Percentiles rank a stretch among this genome's conserved stretches.
phyloP scores from a whole-genome alignment of 2,113 vertebrate genomes.

The Sinocyclocheilus anophthalmus region DNA sequence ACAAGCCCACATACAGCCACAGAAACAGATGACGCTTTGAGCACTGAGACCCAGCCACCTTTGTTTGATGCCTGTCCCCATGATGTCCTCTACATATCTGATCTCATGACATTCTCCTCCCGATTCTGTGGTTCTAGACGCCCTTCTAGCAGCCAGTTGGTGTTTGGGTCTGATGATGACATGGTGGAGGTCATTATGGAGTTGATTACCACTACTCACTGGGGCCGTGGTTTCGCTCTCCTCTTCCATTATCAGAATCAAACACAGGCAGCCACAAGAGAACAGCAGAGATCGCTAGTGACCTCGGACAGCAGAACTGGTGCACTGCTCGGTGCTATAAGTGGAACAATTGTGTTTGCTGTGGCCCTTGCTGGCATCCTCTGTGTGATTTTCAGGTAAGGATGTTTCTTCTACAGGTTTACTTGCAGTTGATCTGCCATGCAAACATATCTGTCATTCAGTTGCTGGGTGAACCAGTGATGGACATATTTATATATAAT shows the following conservation, averaged over 20 bases:
- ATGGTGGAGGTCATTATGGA: conserved; percentile 94
- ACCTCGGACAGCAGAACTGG: conserved; percentile 66
- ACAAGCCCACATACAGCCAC: conserved; percentile 47
- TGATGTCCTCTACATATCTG: conserved; percentile 89
- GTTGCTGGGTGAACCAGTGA: no score
- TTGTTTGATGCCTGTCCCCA: conserved; percentile 83
- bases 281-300: conserved; percentile 52
- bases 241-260: conserved; percentile 86
- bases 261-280: conserved; percentile 66
- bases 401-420: neutral
- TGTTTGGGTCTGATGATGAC: conserved; percentile 84
- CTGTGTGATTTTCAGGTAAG: conserved; percentile 79
- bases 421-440: neutral
- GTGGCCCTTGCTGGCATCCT: conserved; percentile 78
- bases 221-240: conserved; percentile 88
- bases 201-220: conserved; percentile 88
- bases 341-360: conserved; percentile 76
- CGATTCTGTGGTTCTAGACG: conserved; percentile 87
- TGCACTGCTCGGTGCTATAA: conserved; percentile 75
- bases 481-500: no score
- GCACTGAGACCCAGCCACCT: conserved; percentile 74
- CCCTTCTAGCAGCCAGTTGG: conserved; percentile 82
- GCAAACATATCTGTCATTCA: neutral
- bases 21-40: conserved; percentile 41
- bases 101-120: conserved; percentile 88